phyloP scores from a whole-genome alignment of 2,888 invertebrate species.

The Chrysolina oricalcia region DNA sequence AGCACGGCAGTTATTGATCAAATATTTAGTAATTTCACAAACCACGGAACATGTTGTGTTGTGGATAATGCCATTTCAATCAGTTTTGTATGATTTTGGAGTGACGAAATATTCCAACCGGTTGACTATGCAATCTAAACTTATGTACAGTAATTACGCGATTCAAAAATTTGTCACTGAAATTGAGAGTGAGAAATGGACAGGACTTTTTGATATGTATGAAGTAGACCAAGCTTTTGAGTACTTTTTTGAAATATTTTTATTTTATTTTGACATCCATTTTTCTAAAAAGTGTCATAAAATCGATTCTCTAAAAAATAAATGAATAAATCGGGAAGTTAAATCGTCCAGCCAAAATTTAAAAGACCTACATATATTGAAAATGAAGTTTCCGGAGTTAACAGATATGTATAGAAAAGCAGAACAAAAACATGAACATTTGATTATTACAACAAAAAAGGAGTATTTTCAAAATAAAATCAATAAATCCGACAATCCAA shows the following conservation, averaged over 20 bases:
- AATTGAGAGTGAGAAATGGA: constrained; percentile 21
- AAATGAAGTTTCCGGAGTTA: too few species aligned
- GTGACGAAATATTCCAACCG: not conserved
- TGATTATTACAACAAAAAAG: too few species aligned
- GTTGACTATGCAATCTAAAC: too few species aligned
- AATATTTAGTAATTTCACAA: too few species aligned
- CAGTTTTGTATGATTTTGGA: constrained; percentile 21
- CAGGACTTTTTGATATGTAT: constrained; percentile 11
- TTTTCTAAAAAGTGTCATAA: constrained; percentile 13
- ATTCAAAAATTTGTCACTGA: constrained; percentile 13
- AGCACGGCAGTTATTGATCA: too few species aligned
- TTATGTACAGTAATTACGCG: constrained; percentile 19
- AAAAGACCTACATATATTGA: too few species aligned
- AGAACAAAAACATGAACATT: too few species aligned
- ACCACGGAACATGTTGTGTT: constrained; percentile 25
- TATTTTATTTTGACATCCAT: too few species aligned
- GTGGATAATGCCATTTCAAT: constrained; percentile 23
- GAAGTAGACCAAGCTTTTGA: constrained; percentile 21
- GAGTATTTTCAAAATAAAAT: too few species aligned
- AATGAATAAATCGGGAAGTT: constrained; percentile 28
- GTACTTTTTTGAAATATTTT: too few species aligned
- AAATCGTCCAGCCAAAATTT: constrained; percentile 18
- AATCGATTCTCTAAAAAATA: not conserved
- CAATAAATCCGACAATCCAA: too few species aligned
- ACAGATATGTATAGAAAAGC: too few species aligned